Percentiles rank a stretch among this genome's conserved stretches.
Conservation (phyloP, 2,797 vertebrate species). For the Coluber constrictor region DNA sequence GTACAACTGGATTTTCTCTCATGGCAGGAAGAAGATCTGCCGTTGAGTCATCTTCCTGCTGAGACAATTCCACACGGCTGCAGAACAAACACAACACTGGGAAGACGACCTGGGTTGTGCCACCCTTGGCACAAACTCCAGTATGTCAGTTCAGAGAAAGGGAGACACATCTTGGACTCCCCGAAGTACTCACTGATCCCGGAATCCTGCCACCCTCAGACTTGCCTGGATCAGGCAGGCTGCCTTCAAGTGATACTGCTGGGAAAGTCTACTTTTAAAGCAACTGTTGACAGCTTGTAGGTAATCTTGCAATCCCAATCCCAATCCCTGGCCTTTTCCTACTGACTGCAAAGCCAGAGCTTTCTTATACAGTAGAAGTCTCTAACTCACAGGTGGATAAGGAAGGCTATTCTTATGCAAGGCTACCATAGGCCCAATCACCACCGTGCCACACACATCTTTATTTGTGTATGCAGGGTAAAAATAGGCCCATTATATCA, state of each 20-base stretch:
- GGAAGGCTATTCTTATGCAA: neutral
- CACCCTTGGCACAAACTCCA: neutral
- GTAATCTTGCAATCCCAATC: neutral
- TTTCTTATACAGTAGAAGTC: neutral
- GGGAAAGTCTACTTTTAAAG: neutral
- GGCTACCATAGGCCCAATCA: neutral
- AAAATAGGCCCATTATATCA: neutral
- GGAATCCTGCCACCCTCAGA: neutral
- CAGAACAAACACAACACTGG: neutral
- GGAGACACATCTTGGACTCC: neutral
- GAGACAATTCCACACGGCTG: constrained; percentile 5
- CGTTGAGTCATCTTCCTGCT: neutral
- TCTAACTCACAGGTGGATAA: neutral
- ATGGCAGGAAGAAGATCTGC: neutral
- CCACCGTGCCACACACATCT: neutral
- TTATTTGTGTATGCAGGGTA: neutral
- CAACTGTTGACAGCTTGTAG: neutral
- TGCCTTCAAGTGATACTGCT: too few relatives aligned
- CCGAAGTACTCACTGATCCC: neutral
- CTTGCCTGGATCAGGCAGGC: neutral
- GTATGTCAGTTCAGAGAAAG: neutral
- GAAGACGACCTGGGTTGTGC: neutral
- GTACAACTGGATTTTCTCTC: constrained; percentile 1
- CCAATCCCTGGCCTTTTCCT: neutral
- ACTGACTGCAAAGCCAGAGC: neutral